Percentiles rank a stretch among this genome's conserved stretches.
Evolutionary conservation across 2,888 invertebrate genomes (phyloP).

Genomic region (Drosophila paracracens): DNA sequence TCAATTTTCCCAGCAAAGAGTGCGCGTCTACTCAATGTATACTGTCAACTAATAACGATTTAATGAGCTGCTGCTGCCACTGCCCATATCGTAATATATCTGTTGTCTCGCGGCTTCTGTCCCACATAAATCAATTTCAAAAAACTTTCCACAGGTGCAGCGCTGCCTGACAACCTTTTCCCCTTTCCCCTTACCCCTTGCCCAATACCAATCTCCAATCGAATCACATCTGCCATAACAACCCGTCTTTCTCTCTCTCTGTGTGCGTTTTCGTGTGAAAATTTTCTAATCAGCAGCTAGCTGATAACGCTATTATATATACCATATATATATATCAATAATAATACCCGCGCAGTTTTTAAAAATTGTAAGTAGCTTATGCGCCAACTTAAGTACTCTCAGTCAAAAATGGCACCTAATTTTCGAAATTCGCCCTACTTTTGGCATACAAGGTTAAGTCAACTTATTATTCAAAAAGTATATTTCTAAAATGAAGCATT

Average conservation of each 20-base stretch:
- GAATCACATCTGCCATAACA: slow-evolving; percentile 57
- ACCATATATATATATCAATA: slow-evolving; percentile 13
- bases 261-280: slow-evolving; percentile 70
- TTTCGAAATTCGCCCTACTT: background rate
- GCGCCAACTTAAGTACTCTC: background rate
- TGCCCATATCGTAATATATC: slow-evolving; percentile 28
- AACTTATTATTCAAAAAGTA: background rate
- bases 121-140: slow-evolving; percentile 57
- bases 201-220: background rate
- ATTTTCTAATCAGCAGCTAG: slow-evolving; percentile 59
- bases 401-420: background rate
- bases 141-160: slow-evolving; percentile 71
- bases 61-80: slow-evolving; percentile 52
- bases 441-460: background rate
- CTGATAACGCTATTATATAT: slow-evolving; percentile 53
- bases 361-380: slow-evolving; percentile 22
- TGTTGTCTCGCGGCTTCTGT: slow-evolving; percentile 17
- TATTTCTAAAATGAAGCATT: background rate
- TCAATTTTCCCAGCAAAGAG: slow-evolving; percentile 68
- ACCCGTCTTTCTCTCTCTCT: slow-evolving; percentile 28
- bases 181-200: background rate
- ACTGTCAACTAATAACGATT: slow-evolving; percentile 57
- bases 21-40: slow-evolving; percentile 1
- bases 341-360: slow-evolving; percentile 48
- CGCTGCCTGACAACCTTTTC: background rate